Conservation (phyloP, 1,140 invertebrate species). For the Asobara japonica region DNA sequence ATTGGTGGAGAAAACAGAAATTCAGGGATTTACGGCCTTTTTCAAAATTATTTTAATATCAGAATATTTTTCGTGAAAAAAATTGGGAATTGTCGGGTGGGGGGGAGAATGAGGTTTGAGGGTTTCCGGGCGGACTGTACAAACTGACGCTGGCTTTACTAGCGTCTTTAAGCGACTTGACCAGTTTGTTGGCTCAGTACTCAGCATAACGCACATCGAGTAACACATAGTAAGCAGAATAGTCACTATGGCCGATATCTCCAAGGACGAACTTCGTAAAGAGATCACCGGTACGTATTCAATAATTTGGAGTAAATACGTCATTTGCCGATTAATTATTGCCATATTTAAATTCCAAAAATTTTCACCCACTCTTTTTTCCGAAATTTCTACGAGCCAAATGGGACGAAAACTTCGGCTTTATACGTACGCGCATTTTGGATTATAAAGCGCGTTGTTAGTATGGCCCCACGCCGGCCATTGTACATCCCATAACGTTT, state of each 20-base stretch:
- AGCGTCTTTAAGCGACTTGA: constrained; percentile 45
- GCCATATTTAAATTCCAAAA: not conserved
- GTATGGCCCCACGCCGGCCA: constrained; percentile 63
- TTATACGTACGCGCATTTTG: constrained; percentile 3
- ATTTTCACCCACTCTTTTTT: not conserved
- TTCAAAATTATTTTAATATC: not conserved
- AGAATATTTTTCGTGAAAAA: constrained; percentile 43
- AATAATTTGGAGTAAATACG: constrained; percentile 57
- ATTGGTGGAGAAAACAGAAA: too few relatives aligned
- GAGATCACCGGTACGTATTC: constrained; percentile 75
- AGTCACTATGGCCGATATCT: constrained; percentile 72
- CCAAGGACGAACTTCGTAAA: constrained; percentile 75
- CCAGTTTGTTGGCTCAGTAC: constrained; percentile 56
- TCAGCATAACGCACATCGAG: constrained; percentile 61
- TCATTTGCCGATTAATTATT: constrained; percentile 41
- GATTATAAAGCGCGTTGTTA: constrained; percentile 36
- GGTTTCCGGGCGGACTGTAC: constrained; percentile 50
- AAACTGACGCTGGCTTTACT: constrained; percentile 51
- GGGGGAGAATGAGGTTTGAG: not conserved
- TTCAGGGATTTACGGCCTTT: too few relatives aligned
- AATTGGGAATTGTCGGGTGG: not conserved
- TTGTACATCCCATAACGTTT: constrained; percentile 42
- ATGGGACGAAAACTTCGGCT: constrained; percentile 37
- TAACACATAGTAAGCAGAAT: constrained; percentile 42
- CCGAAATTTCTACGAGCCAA: constrained; percentile 56